Percentiles rank a stretch among this genome's conserved stretches.
Conservation (phyloP, 1,140 invertebrate species). For the Dolichoris vasculosae region DNA sequence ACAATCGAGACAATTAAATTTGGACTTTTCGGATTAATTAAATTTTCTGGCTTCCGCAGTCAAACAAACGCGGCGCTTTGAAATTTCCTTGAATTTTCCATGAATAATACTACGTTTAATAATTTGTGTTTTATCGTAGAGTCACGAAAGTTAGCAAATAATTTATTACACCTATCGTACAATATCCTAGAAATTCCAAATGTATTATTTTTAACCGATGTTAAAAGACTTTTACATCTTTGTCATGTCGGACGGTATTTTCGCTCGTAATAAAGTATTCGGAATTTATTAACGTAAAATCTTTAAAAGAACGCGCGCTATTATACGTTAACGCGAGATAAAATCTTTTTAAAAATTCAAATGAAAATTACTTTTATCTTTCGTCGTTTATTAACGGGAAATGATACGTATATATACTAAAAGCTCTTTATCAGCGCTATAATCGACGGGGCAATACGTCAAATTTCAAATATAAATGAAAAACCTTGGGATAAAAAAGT, state of each 20-base stretch:
- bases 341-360: neutral
- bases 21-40: conserved; percentile 17
- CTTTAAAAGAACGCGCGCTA: no score
- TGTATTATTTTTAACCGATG: neutral
- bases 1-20: conserved; percentile 16
- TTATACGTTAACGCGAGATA: neutral
- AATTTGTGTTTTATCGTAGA: neutral
- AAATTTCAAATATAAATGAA: neutral
- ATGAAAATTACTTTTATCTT: neutral
- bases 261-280: no score
- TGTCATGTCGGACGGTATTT: neutral
- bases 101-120: conserved; percentile 1
- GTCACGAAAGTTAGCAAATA: neutral
- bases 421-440: neutral
- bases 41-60: neutral
- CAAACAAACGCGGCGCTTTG: neutral
- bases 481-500: neutral
- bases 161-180: neutral
- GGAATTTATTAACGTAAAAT: no score
- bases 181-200: neutral
- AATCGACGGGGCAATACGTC: neutral
- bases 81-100: neutral
- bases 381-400: no score
- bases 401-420: no score
- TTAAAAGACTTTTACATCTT: neutral